Evolutionary conservation across 2,797 vertebrate genomes (phyloP).

Genomic region (Sebastes steindachneri): DNA sequence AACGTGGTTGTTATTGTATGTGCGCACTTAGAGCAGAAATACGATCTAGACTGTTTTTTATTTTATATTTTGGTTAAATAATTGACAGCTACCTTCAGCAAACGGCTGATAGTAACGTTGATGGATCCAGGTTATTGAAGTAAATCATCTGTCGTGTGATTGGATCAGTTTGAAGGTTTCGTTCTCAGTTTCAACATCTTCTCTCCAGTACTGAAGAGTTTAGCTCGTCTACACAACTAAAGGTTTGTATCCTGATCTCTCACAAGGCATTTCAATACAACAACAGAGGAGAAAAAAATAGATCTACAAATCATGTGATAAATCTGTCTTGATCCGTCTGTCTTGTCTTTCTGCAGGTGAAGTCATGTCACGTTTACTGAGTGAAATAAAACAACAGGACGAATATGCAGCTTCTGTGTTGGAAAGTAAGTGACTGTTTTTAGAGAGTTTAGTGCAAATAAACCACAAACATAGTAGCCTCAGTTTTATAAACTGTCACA

Average conservation of each 20-base stretch:
- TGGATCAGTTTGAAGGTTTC: neutral
- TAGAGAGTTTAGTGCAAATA: too few species aligned
- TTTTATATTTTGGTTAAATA: neutral
- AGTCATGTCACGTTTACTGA: slow-evolving; percentile 31
- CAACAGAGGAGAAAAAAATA: neutral
- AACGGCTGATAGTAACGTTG: neutral
- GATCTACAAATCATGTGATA: too few species aligned
- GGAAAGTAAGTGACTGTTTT: neutral
- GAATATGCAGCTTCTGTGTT: fast-evolving
- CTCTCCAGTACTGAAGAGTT: neutral
- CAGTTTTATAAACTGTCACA: neutral
- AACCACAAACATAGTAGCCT: too few species aligned
- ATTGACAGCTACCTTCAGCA: neutral
- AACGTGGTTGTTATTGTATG: fast-evolving
- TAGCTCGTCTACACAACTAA: too few species aligned
- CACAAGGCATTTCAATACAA: neutral
- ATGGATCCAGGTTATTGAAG: neutral
- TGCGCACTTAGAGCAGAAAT: too few species aligned
- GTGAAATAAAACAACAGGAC: fast-evolving
- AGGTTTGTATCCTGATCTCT: neutral
- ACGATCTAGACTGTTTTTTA: fast-evolving
- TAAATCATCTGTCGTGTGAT: neutral
- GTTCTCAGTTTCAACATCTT: too few species aligned
- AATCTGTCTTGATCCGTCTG: too few species aligned
- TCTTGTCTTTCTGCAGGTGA: neutral